Evolutionary conservation across 2,888 invertebrate species (phyloP), one percentile per base, ranked within the genome.

Genomic region (Erpobdella octoculata): DNA sequence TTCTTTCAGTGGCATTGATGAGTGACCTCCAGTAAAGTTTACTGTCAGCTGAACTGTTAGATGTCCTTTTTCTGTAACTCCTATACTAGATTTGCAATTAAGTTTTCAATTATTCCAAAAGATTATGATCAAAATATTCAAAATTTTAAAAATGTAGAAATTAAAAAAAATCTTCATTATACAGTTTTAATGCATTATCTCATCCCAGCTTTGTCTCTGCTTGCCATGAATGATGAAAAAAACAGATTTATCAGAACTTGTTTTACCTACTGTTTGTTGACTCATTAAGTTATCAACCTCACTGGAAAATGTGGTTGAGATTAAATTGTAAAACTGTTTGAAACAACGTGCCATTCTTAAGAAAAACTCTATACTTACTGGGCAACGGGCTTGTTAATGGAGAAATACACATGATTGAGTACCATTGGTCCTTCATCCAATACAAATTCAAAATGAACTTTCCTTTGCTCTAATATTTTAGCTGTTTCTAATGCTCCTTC

Each of bases 401-500:
- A 73, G 0, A 73, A 72, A 15, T 85, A 73, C 25, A 84, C 74
- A 9, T 80, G 80, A 72, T 83, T 79, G 4, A 80, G 59, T 0
- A 86, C 78, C 33, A 83, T 78, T 62, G 82, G 77, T 2, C 86
- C 86, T 78, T 86, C 86, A 77, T 86, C 86, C 21, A 85, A 75
- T 9, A 86, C 76, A 77, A 83, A 86, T 74, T 85, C 84, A 59
- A 86, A 75, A 33, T 79, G 65, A 3, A 81, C 76, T 1, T 78
- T 81, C 72, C 81, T 75, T 0, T 75, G 72, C 71, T 76, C 65
- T 67, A 85, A 76, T 9, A 78, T 48, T 59, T 80, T 76, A 38
- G 81, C 81, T n/a, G 85, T 79, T 46, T 77, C 75, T 53, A 74
- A 73, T 5, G 85, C 85, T 2, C 85, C 85, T 75, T 83, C 79